Evolutionary conservation across 1,140 invertebrate species (phyloP), one percentile per base, ranked within the genome.

Genomic region (Physella acuta): DNA sequence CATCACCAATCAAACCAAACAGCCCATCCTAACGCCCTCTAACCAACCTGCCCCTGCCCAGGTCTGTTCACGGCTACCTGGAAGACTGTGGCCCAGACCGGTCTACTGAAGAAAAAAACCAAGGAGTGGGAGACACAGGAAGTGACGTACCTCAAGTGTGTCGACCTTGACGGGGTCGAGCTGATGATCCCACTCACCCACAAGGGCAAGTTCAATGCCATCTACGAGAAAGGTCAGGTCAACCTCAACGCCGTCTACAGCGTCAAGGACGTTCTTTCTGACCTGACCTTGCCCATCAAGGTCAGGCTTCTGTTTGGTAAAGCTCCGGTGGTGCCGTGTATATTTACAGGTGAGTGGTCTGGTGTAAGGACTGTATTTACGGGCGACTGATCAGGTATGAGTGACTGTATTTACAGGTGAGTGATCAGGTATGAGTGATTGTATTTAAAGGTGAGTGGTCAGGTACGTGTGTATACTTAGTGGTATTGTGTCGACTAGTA

Each of bases 291-390:
- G 36, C 80, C 80, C 20, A 26, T 80, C 17, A 79, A 76, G 63
- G 73, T 81, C 16, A 67, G 79, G 17, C 72, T 82, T 34, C 70
- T 82, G 20, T 82, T 75, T 59, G 80, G 80, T 3, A 82, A 79
- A 68, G 74, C 78, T 0, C 80, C 80, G 0, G 75, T 78, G 16
- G 77, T 79, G 3, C 78, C 79, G 0, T 79, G 77, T 62, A 82
- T 81, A 26, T 82, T 82, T 56, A 82, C 79, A 0, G 66, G 66
- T 60, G 49, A 44, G 56, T 60, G 1, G 20, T 51, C 20, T 30
- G 5, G n/a, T 56, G 44, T 49, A 49, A n/a, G 11, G 44, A 49
- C 11, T 11, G 11, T 14, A n/a, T 14, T 49, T 14, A 14, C n/a
- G 44, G 11, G 44, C 44, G n/a, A n/a, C 11, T 11, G n/a, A 11